Percentiles rank a stretch among this genome's conserved stretches.
These are phyloP conservation scores for Polymixis lichenea DNA, from an alignment of 2,888 invertebrate species.

Conservation along the genomic window DNA sequence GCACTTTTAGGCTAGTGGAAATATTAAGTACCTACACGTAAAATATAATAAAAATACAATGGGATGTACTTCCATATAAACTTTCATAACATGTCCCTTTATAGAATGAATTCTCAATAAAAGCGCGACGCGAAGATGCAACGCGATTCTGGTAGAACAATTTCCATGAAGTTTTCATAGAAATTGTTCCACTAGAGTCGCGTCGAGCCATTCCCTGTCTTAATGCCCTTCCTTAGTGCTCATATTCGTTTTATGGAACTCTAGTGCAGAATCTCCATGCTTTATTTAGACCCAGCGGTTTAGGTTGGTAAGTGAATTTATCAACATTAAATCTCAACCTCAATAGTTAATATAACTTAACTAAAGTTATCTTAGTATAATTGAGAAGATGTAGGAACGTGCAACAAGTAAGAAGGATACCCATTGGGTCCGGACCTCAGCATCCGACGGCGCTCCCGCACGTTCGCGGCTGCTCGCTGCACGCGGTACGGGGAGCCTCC, in stretches of 20 bases:
- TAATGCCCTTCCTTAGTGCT: neutral
- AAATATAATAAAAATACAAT: neutral
- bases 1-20: neutral
- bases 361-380: neutral
- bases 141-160: no score
- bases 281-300: neutral
- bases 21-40: neutral
- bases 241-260: neutral
- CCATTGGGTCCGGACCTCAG: constrained; percentile 98
- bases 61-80: no score
- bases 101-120: neutral
- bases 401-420: constrained; percentile 87
- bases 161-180: no score
- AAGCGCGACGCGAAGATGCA: no score
- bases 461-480: constrained; percentile 98
- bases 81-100: no score
- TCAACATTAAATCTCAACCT: no score
- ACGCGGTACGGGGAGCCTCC: constrained; percentile 95
- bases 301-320: neutral
- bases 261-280: neutral
- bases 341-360: neutral
- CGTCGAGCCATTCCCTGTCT: no score
- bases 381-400: constrained; percentile 32
- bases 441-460: constrained; percentile 99
- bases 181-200: no score